Evolutionary conservation across 2,113 vertebrate species (phyloP).

Genomic region (Macrotus californicus): DNA sequence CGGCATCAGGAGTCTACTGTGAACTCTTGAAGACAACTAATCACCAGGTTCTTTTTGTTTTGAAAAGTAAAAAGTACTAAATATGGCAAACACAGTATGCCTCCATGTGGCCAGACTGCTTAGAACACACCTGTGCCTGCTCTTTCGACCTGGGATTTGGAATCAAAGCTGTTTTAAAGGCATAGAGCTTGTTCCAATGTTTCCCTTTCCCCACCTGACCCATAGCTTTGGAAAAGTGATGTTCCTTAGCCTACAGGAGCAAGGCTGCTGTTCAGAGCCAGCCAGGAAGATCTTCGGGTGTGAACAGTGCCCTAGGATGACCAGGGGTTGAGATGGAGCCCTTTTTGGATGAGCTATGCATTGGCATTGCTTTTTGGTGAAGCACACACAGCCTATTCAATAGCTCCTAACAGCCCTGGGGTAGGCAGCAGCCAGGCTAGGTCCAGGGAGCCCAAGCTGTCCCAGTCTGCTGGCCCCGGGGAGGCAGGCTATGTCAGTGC

Average conservation of each 20-base stretch:
- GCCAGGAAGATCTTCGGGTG: neutral
- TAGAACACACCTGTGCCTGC: neutral
- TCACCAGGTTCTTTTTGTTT: conserved; percentile 16
- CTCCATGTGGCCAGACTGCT: neutral
- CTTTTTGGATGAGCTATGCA: neutral
- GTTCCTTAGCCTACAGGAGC: neutral
- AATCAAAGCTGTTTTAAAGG: neutral
- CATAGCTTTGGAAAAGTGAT: neutral
- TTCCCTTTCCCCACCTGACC: neutral
- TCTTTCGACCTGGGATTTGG: neutral
- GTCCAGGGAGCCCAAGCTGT: neutral
- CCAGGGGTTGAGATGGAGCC: neutral
- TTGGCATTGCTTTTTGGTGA: neutral
- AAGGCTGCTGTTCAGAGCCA: neutral
- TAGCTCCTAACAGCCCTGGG: neutral
- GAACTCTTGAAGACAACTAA: neutral
- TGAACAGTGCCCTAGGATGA: neutral
- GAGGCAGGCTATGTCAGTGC: neutral
- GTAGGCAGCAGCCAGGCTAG: neutral
- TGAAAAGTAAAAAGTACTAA: neutral
- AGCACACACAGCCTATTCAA: neutral
- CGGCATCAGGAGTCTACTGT: neutral
- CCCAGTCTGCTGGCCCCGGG: neutral
- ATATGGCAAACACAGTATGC: neutral
- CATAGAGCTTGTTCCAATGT: neutral